phyloP scores from a whole-genome alignment of 2,797 vertebrate genomes.

The Chiroxiphia lanceolata region DNA sequence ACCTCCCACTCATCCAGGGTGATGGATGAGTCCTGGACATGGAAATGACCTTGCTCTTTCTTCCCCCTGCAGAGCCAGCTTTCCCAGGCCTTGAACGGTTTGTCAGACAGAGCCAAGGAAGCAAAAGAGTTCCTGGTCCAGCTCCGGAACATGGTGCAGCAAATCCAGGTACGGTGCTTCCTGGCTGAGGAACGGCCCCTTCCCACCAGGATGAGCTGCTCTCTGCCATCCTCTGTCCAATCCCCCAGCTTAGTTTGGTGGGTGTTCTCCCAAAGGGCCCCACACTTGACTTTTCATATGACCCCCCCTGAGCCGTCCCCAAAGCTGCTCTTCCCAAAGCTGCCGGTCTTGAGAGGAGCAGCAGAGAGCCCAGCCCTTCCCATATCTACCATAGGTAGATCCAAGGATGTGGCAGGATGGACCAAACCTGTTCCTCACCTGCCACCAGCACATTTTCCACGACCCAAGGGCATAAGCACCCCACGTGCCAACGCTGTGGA shows the following conservation, averaged over 20 bases:
- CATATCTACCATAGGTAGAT: accelerated
- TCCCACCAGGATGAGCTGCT: not conserved
- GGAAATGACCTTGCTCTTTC: not conserved
- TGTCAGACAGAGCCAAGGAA: conserved; percentile 95
- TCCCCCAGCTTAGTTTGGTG: not conserved
- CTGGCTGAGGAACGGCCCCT: not conserved
- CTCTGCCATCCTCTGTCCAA: not conserved
- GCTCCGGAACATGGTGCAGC: conserved; percentile 95
- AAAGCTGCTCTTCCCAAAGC: not conserved
- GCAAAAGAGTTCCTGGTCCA: conserved; percentile 98
- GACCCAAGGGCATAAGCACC: accelerated
- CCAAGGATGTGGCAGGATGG: not conserved
- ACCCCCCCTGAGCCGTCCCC: not conserved
- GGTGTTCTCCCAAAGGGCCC: not conserved
- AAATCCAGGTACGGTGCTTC: conserved; percentile 87
- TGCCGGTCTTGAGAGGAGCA: not conserved
- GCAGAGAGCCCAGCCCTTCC: not conserved
- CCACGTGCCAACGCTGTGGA: accelerated
- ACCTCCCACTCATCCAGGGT: not conserved
- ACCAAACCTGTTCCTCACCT: not conserved
- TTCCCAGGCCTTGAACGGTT: conserved; percentile 91
- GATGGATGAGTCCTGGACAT: accelerated
- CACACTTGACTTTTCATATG: not conserved
- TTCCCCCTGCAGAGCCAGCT: conserved; percentile 87
- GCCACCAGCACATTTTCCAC: not conserved